Percentiles rank a stretch among this genome's conserved stretches.
Conservation (phyloP, 1,140 invertebrate species). For the Eurosta solidaginis region DNA sequence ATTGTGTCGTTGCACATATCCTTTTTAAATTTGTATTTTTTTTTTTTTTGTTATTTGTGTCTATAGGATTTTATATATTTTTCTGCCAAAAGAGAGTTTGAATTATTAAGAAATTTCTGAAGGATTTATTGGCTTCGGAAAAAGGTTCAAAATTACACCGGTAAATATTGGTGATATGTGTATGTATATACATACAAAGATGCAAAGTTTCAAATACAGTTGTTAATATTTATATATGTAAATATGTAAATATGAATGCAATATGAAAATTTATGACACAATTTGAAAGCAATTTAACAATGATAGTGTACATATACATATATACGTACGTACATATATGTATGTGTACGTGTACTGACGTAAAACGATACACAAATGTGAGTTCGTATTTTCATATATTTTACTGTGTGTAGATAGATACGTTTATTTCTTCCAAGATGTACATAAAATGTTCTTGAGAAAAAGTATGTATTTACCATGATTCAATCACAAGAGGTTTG, state of each 20-base stretch:
- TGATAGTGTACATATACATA: neutral
- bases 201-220: neutral
- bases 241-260: neutral
- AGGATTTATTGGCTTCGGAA: conserved; percentile 1
- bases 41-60: neutral
- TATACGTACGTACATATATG: neutral
- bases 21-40: too few relatives aligned
- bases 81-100: neutral
- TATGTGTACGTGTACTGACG: neutral
- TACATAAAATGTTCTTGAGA: too few relatives aligned
- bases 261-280: neutral
- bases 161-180: too few relatives aligned
- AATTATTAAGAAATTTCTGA: conserved; percentile 2
- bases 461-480: too few relatives aligned
- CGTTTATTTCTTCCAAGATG: too few relatives aligned
- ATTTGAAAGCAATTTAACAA: neutral
- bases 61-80: neutral
- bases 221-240: neutral
- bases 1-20: neutral
- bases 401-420: too few relatives aligned
- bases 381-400: too few relatives aligned
- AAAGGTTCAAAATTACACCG: neutral
- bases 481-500: too few relatives aligned
- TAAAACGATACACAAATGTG: too few relatives aligned
- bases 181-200: too few relatives aligned